Evolutionary conservation across 2,113 vertebrate species (phyloP).

Genomic region (Mola mola): DNA sequence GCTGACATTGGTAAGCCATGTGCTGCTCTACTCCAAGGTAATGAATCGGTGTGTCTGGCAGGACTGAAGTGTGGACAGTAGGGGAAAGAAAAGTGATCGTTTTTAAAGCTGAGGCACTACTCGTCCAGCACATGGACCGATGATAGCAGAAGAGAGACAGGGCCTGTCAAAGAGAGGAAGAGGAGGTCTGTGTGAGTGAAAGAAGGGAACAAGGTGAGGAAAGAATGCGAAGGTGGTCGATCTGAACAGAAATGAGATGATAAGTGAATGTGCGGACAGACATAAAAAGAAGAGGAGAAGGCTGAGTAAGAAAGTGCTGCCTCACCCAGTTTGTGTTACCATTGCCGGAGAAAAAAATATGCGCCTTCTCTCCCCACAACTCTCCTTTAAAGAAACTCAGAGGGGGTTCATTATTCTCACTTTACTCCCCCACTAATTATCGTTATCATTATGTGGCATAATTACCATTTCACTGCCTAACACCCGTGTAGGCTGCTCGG

Average conservation of each 20-base stretch:
- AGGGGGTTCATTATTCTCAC: constrained; percentile 75
- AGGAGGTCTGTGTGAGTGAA: neutral
- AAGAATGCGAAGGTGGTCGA: neutral
- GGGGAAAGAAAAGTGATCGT: constrained; percentile 64
- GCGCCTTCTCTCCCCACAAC: constrained; percentile 50
- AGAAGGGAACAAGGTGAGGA: neutral
- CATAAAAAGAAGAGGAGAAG: constrained; percentile 5
- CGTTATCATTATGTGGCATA: constrained; percentile 75
- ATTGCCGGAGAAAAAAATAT: constrained; percentile 42
- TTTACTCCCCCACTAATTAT: constrained; percentile 77
- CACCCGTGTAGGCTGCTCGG: constrained; percentile 62
- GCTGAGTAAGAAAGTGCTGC: constrained; percentile 10
- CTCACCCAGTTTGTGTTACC: constrained; percentile 24
- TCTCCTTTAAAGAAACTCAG: constrained; percentile 52
- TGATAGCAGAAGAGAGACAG: constrained; percentile 38
- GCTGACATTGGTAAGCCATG: constrained; percentile 61
- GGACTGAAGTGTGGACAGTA: constrained; percentile 58
- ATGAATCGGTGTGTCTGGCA: constrained; percentile 64
- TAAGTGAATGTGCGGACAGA: neutral
- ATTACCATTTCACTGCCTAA: constrained; percentile 75
- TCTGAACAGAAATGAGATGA: neutral
- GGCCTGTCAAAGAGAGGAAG: constrained; percentile 9
- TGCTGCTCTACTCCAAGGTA: constrained; percentile 59
- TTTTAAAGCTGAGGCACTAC: constrained; percentile 52
- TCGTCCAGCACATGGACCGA: constrained; percentile 42